Conservation (phyloP, 2,797 vertebrate genomes). For the Gobio occitaniae region DNA sequence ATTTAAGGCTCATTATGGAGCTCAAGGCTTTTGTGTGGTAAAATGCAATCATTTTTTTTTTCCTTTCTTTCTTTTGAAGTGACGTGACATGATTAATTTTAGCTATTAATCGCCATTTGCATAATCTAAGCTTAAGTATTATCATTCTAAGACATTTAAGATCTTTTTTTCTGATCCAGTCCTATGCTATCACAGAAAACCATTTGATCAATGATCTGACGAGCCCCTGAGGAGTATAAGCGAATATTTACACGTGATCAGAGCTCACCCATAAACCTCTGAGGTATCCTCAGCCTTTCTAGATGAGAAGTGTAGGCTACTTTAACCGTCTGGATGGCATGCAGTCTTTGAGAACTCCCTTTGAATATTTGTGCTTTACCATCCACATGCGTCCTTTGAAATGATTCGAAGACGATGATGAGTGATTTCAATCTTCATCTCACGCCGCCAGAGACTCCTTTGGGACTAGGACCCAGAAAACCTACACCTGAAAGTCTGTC, state of each 20-base stretch:
- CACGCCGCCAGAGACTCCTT: slow-evolving; percentile 54
- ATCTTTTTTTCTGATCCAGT: background rate
- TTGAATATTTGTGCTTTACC: slow-evolving; percentile 14
- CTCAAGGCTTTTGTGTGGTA: slow-evolving; percentile 40
- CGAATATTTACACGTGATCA: slow-evolving; percentile 25
- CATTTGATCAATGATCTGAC: background rate
- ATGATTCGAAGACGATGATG: background rate
- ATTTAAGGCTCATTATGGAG: slow-evolving; percentile 32
- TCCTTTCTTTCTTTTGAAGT: background rate
- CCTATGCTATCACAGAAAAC: background rate
- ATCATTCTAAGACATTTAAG: background rate
- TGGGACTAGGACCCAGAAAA: slow-evolving; percentile 42
- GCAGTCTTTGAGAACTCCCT: slow-evolving; percentile 33
- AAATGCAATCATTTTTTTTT: background rate
- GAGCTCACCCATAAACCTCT: slow-evolving; percentile 24
- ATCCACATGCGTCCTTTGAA: slow-evolving; percentile 26
- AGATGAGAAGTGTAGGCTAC: background rate
- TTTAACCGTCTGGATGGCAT: background rate
- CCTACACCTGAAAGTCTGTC: slow-evolving; percentile 85
- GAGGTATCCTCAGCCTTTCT: background rate
- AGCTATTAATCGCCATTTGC: background rate
- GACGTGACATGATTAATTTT: background rate
- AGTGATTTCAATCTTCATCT: slow-evolving; percentile 26
- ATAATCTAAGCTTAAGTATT: slow-evolving; percentile 2
- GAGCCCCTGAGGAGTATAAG: slow-evolving; percentile 21